Evolutionary conservation across 2,888 invertebrate genomes (phyloP), one percentile per base, ranked within the genome.

Genomic region (Spilarctia lutea): DNA sequence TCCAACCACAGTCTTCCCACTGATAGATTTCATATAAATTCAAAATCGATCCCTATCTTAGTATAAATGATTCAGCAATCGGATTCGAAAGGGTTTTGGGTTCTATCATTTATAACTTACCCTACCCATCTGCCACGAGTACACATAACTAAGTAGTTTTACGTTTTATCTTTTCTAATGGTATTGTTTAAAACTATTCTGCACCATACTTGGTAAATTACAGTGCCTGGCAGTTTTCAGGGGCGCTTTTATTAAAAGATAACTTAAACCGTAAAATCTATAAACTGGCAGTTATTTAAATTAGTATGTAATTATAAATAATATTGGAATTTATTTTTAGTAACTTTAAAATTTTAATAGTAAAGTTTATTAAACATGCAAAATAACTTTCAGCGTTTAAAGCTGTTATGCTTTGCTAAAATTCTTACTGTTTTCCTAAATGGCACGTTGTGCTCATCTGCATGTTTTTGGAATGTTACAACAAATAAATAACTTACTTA

Each of bases 11-110:
- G 20, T 24, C 48, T 48, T 48, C 20, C 20, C 48, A 48, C 48
- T 48, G 48, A 20, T 48, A 48, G 20, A 48, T 48, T 48, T 48
- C 48, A 48, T 48, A 48, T 20, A 48, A 48, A 48, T 48, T 56
- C n/a, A 11, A n/a, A 11, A n/a, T n/a, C 24, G n/a, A 56, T 24
- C n/a, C n/a, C n/a, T 24, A n/a, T n/a, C 56, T 56, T 56, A 56
- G n/a, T n/a, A n/a, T 56, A 56, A 56, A 56, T 56, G n/a, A 56
- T 56, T 56, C 56, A 56, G 56, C 24, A n/a, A 56, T 56, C 56
- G 56, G 10, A 56, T n/a, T 56, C n/a, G 24, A n/a, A 56, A 56
- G 56, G n/a, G n/a, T 56, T n/a, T n/a, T 7, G 56, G n/a, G 3
- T n/a, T 10, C 48, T 56, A 56, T 56, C 56, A n/a, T 56, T 56